Conservation (phyloP, 2,888 invertebrate genomes). For the Tyria jacobaeae region DNA sequence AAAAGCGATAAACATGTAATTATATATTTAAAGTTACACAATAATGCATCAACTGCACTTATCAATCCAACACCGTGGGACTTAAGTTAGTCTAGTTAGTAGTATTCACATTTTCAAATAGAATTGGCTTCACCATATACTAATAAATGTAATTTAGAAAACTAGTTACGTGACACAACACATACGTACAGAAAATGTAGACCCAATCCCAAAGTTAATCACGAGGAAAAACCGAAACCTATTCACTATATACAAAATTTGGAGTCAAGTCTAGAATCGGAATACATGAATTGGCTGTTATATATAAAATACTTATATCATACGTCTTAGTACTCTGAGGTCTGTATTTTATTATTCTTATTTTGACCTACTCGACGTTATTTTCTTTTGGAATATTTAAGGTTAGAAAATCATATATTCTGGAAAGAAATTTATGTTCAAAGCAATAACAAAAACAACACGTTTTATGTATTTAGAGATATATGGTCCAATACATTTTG, state of each 20-base stretch:
- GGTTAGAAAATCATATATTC: background rate
- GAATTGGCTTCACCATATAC: background rate
- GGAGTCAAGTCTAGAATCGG: slow-evolving; percentile 1
- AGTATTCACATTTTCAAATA: background rate
- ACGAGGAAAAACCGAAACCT: background rate
- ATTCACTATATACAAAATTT: background rate
- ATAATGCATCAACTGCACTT: too few relatives aligned
- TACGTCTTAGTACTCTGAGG: slow-evolving; percentile 8
- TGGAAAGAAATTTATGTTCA: background rate
- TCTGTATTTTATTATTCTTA: slow-evolving; percentile 12
- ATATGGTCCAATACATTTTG: background rate
- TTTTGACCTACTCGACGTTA: slow-evolving; percentile 2
- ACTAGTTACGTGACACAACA: background rate
- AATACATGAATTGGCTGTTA: background rate
- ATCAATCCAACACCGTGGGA: too few relatives aligned
- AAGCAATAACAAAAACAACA: background rate
- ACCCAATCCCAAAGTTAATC: background rate
- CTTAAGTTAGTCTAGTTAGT: too few relatives aligned
- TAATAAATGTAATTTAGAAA: background rate
- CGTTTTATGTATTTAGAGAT: background rate
- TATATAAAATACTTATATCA: background rate
- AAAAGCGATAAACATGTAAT: too few relatives aligned
- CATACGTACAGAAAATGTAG: background rate
- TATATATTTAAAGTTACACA: too few relatives aligned
- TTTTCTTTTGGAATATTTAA: background rate